Conservation (phyloP, 2,888 invertebrate genomes). For the Heliconius erato region DNA sequence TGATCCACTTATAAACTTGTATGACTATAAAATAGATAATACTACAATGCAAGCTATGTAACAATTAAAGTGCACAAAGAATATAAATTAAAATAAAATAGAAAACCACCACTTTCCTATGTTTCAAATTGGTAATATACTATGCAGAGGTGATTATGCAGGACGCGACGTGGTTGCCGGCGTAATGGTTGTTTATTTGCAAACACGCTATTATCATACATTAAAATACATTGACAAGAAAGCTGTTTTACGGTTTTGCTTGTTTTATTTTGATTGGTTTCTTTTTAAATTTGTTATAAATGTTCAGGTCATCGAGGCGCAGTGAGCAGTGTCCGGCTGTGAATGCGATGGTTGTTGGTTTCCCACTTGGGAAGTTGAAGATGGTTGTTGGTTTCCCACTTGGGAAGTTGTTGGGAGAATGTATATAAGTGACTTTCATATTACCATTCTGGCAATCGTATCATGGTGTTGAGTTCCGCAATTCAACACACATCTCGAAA, state of each 20-base stretch:
- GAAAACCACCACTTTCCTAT: conserved; percentile 48
- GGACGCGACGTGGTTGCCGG: conserved; percentile 7
- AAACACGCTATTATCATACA: not conserved
- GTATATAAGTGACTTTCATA: not conserved
- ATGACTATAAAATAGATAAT: no score
- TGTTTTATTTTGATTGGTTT: not conserved
- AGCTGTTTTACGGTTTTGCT: not conserved
- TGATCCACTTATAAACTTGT: no score
- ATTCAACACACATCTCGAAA: not conserved
- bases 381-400: no score
- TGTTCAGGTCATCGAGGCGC: no score
- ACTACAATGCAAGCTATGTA: conserved; percentile 11
- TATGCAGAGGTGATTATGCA: conserved; percentile 43
- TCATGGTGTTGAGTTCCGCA: no score
- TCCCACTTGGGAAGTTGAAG: no score
- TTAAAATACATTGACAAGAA: conserved; percentile 21
- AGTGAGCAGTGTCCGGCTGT: no score
- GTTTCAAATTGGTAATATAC: conserved; percentile 52
- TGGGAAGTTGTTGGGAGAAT: no score
- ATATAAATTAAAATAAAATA: conserved; percentile 49
- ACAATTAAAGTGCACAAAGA: conserved; percentile 46
- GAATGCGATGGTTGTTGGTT: no score
- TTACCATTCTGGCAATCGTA: no score
- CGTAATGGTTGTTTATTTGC: conserved; percentile 12
- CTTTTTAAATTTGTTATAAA: not conserved